Base-by-base conservation (phyloP, 1,140 invertebrate genomes). In the Pseudoatta argentina region DNA sequence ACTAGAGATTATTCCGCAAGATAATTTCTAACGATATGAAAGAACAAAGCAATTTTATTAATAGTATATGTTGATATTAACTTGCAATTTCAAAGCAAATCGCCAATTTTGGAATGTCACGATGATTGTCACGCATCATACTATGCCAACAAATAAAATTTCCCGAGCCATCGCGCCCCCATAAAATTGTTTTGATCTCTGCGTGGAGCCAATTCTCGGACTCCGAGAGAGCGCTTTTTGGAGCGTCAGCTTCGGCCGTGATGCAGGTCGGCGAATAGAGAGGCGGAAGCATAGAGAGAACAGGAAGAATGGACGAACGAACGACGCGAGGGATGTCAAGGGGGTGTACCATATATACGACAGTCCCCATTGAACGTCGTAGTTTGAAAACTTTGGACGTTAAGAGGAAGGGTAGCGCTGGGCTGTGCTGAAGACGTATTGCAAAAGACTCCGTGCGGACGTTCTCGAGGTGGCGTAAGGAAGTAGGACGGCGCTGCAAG, bases 321-420 rank as follows among this genome's bases (percentile, higher is more conserved):
- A 66, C 64, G 59, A 69, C 57, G 75, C 55, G n/a, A 66, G 72
- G 73, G 34, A 64, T 53, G 79, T 82, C 71, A 75, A 76, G 64
- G 86, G 75, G 66, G 44, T 85, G 82, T 88, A 86, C 88, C 87
- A 85, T 92, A 92, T 92, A 92, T 93, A 93, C 88, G 90, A 92
- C 90, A 91, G 89, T 82, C 87, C 88, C 93, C 91, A 93, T 92
- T 93, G 92, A 94, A 94, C 92, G 92, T 92, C 92, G 93, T 94
- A 95, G 93, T 95, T 95, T 95, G 93, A 94, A 95, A 95, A 95
- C 93, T 95, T 94, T 94, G 91, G 90, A 95, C 93, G 92, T 93
- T 95, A 94, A 94, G 93, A 93, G 93, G 94, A 95, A 95, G 94
- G 93, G 94, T 93, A 92, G 39, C 66, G 92, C 90, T 93, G 82